These are phyloP conservation scores for Endotricha flammealis DNA, from an alignment of 2,888 invertebrate genomes.

Conservation along the genomic window DNA sequence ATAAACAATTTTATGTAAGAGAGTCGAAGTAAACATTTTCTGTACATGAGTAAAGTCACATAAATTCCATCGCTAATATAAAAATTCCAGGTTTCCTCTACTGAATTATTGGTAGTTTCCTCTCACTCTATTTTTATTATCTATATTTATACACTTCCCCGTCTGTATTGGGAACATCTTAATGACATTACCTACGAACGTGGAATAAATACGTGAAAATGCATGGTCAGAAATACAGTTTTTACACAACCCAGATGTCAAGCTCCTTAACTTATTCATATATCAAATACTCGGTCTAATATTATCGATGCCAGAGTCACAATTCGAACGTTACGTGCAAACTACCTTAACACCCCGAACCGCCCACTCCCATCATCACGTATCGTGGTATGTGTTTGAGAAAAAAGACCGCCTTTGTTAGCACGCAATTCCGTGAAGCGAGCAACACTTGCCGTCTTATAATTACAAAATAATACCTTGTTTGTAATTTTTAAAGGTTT, in stretches of 20 bases:
- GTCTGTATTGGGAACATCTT: conserved; percentile 13
- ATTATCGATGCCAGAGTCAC: conserved; percentile 39
- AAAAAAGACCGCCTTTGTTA: conserved; percentile 24
- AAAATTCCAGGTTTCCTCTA: no score
- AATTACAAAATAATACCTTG: no score
- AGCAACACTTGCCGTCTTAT: no score
- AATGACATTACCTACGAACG: conserved; percentile 7
- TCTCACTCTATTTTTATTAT: conserved; percentile 6
- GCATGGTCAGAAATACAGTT: conserved; percentile 4
- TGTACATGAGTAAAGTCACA: no score
- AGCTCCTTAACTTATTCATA: conserved; percentile 26
- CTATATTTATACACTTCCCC: conserved; percentile 2
- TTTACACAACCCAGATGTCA: conserved; percentile 6
- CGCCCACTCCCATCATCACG: conserved; percentile 33
- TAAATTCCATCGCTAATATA: no score
- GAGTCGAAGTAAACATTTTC: no score
- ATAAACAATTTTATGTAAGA: no score
- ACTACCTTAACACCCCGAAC: conserved; percentile 20
- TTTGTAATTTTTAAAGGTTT: no score
- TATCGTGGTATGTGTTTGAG: conserved; percentile 31
- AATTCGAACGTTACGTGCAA: conserved; percentile 44
- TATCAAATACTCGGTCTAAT: conserved; percentile 33
- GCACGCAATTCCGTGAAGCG: conserved; percentile 23
- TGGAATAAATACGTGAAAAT: conserved; percentile 5
- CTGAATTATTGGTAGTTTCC: no score